Evolutionary conservation across 2,888 invertebrate genomes (phyloP).

Genomic region (Carterocephalus palaemon): DNA sequence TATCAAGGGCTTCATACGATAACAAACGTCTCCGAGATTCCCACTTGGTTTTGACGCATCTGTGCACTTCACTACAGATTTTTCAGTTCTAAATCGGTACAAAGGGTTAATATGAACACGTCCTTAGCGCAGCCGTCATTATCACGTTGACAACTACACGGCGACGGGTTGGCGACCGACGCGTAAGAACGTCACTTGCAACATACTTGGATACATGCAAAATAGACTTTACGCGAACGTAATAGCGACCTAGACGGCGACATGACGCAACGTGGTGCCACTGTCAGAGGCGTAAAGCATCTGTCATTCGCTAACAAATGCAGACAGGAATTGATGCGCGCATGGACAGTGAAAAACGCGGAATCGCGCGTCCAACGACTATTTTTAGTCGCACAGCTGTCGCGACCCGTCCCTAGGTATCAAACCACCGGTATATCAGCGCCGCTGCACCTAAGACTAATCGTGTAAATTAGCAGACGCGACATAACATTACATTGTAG

Average conservation of each 20-base stretch:
- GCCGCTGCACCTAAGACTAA: conserved; percentile 37
- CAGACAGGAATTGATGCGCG: conserved; percentile 74
- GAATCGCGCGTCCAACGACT: conserved; percentile 64
- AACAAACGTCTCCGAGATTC: no score
- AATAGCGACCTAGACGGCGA: conserved; percentile 30
- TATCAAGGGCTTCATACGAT: no score
- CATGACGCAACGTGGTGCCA: conserved; percentile 28
- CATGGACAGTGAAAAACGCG: conserved; percentile 77
- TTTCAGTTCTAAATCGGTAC: conserved; percentile 55
- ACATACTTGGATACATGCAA: conserved; percentile 26
- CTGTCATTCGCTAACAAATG: conserved; percentile 76
- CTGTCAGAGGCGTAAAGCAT: conserved; percentile 66
- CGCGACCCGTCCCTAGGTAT: conserved; percentile 53
- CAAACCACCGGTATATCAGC: conserved; percentile 47
- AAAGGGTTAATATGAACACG: conserved; percentile 63
- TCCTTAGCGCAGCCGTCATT: conserved; percentile 67
- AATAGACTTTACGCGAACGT: conserved; percentile 34
- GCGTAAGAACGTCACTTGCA: conserved; percentile 33
- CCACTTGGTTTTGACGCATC: conserved; percentile 16
- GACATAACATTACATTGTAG: conserved; percentile 22
- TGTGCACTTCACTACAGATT: conserved; percentile 28
- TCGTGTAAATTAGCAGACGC: conserved; percentile 33
- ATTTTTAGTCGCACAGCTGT: conserved; percentile 72
- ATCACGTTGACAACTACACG: conserved; percentile 59
- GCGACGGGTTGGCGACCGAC: conserved; percentile 44